Conservation (phyloP, 2,797 vertebrate species). For the Pseudochirops cupreus region DNA sequence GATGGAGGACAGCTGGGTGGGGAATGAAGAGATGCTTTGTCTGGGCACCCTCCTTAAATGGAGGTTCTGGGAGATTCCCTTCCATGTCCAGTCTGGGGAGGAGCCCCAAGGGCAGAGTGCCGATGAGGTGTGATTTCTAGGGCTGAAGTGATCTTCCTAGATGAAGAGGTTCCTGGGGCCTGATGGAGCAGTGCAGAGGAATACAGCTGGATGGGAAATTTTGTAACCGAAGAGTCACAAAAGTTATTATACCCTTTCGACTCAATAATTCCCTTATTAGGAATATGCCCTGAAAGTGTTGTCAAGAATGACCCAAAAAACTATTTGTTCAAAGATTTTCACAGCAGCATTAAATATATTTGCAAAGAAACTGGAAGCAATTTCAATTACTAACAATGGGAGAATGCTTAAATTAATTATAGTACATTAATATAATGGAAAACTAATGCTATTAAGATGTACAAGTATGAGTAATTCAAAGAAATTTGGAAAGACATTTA, state of each 20-base stretch:
- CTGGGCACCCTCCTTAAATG: not conserved
- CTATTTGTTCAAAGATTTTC: not conserved
- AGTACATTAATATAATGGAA: not conserved
- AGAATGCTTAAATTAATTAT: not conserved
- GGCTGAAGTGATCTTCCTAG: not conserved
- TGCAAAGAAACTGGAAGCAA: not conserved
- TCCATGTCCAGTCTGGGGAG: not conserved
- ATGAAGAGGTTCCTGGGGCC: not conserved
- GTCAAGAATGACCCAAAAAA: not conserved
- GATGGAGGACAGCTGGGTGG: not conserved
- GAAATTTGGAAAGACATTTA: not conserved
- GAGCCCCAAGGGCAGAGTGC: not conserved
- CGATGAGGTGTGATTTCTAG: not conserved
- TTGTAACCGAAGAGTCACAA: not conserved
- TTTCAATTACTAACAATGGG: not conserved
- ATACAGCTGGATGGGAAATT: not conserved
- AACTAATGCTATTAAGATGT: not conserved
- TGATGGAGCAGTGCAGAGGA: not conserved
- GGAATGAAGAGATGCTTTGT: not conserved
- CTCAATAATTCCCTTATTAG: not conserved
- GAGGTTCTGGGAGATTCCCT: not conserved
- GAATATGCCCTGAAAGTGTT: not conserved
- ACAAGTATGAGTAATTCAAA: not conserved
- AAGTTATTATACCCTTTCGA: not conserved
- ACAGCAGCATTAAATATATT: not conserved